Evolutionary conservation across 2,888 invertebrate genomes (phyloP).

Genomic region (Chelonus formosanus): DNA sequence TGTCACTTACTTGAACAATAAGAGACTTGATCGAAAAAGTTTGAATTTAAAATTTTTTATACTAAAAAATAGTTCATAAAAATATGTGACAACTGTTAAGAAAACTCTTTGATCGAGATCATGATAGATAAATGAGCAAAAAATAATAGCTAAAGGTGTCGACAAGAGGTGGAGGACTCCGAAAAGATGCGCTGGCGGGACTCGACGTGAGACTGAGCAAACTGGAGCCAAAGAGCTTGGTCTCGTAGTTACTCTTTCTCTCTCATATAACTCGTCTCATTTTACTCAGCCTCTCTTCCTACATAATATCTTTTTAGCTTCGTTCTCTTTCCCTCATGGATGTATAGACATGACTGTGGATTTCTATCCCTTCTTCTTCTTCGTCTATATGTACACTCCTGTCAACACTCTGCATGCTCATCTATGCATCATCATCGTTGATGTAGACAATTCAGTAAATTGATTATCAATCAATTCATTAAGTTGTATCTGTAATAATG

Average conservation of each 20-base stretch:
- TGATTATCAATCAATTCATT: constrained; percentile 13
- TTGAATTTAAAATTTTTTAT: neutral
- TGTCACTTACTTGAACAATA: constrained; percentile 8
- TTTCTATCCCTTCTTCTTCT: constrained; percentile 31
- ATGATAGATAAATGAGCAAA: too few relatives aligned
- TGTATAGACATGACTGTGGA: neutral
- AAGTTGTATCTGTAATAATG: neutral
- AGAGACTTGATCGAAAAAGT: neutral
- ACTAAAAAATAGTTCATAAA: neutral
- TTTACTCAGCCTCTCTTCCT: constrained; percentile 27
- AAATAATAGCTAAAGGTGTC: constrained; percentile 2
- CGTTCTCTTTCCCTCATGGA: constrained; percentile 3
- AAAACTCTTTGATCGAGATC: too few relatives aligned
- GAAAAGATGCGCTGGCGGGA: constrained; percentile 57
- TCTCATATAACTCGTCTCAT: constrained; percentile 12
- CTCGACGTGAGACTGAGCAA: constrained; percentile 55
- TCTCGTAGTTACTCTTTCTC: constrained; percentile 12
- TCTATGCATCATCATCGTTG: constrained; percentile 4
- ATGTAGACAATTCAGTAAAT: constrained; percentile 6
- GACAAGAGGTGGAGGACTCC: constrained; percentile 34
- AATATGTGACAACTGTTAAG: too few relatives aligned
- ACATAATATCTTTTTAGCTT: constrained; percentile 2
- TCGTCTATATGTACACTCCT: constrained; percentile 38
- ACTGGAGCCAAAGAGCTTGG: constrained; percentile 23
- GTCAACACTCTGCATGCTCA: constrained; percentile 36